Conservation (phyloP, 2,888 invertebrate species). For the Schizaphis graminum region DNA sequence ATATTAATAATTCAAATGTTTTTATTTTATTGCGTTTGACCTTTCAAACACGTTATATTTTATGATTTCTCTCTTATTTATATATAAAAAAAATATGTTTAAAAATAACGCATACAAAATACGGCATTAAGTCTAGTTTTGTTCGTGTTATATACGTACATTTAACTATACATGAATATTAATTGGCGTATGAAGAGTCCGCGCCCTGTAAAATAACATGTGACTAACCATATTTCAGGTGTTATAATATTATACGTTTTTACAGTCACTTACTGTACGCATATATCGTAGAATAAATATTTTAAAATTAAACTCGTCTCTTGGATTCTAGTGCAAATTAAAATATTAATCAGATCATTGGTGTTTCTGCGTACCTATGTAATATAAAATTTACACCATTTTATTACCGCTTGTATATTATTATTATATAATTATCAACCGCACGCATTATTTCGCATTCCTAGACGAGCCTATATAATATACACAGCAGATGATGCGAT, state of each 20-base stretch:
- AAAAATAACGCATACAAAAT: not conserved
- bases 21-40: conserved; percentile 9
- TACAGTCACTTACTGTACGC: not conserved
- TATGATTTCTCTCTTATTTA: not conserved
- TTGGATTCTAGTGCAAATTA: not conserved
- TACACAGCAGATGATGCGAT: not conserved
- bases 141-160: not conserved
- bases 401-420: not conserved
- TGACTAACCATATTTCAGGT: not conserved
- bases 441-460: not conserved
- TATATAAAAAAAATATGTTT: not conserved
- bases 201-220: not conserved
- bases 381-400: not conserved
- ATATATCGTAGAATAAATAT: not conserved
- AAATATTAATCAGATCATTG: conserved; percentile 14
- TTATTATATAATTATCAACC: not conserved
- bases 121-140: not conserved
- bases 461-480: conserved; percentile 1
- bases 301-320: not conserved
- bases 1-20: not conserved
- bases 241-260: not conserved
- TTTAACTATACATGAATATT: not conserved
- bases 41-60: conserved; percentile 5
- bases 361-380: not conserved
- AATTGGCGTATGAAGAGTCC: not conserved